Percentiles rank a stretch among this genome's conserved stretches.
Evolutionary conservation across 2,888 invertebrate genomes (phyloP).

Genomic region (Arctia plantaginis): DNA sequence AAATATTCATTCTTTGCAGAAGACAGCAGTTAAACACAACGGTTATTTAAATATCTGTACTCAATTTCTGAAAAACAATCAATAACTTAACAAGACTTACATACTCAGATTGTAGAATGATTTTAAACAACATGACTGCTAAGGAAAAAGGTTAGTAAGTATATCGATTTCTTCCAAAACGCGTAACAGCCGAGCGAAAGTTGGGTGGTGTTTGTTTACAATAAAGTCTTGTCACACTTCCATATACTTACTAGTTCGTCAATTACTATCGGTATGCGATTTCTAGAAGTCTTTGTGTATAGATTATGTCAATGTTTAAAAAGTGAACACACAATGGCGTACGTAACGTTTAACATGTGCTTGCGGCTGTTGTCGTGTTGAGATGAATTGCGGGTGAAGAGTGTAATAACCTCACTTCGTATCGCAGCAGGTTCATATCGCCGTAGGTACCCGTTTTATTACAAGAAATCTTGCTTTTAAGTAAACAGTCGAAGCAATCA

Average conservation of each 20-base stretch:
- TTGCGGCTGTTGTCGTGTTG: constrained; percentile 33
- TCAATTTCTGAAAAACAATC: neutral
- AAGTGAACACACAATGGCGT: constrained; percentile 52
- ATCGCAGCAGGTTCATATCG: constrained; percentile 30
- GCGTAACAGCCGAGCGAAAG: neutral
- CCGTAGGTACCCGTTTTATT: neutral
- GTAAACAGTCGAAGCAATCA: neutral
- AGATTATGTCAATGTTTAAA: constrained; percentile 43
- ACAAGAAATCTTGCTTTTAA: constrained; percentile 8
- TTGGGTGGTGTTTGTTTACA: neutral
- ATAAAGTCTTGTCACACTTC: constrained; percentile 8
- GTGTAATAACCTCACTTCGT: constrained; percentile 75
- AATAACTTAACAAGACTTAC: neutral
- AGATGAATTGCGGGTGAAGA: constrained; percentile 63
- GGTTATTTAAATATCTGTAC: neutral
- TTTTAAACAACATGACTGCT: neutral
- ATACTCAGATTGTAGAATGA: neutral
- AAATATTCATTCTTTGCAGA: neutral
- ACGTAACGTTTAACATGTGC: constrained; percentile 54
- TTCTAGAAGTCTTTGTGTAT: constrained; percentile 17
- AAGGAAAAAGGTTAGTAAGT: neutral
- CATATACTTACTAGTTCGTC: neutral
- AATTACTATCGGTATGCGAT: constrained; percentile 5
- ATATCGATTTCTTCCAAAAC: neutral
- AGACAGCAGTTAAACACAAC: neutral